Evolutionary conservation across 2,113 vertebrate species (phyloP).

Genomic region (Oreotrochilus melanogaster): DNA sequence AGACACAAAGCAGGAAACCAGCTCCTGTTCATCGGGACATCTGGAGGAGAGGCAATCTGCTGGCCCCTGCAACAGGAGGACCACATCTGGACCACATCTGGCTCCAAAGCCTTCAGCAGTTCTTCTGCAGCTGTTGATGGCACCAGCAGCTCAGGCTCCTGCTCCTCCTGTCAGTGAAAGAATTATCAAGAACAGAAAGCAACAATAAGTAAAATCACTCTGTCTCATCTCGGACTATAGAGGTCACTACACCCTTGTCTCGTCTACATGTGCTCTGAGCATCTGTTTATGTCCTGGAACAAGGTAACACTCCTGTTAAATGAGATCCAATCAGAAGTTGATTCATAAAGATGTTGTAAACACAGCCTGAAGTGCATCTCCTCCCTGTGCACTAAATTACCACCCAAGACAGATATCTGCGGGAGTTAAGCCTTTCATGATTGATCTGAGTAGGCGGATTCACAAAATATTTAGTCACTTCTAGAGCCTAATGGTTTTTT

Average conservation of each 20-base stretch:
- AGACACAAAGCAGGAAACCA: not conserved
- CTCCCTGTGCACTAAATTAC: not conserved
- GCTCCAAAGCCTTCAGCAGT: accelerated
- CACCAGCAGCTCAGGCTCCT: not conserved
- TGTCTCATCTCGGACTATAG: not conserved
- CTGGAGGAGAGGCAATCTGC: not conserved
- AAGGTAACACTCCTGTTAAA: not conserved
- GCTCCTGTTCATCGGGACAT: not conserved
- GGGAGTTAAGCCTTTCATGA: not conserved
- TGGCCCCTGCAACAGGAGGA: not conserved
- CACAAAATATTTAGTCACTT: not conserved
- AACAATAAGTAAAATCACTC: not conserved
- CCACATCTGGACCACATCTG: no score
- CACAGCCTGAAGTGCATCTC: not conserved
- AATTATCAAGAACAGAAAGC: not conserved
- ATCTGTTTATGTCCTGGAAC: not conserved
- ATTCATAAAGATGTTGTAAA: not conserved
- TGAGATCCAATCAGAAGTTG: not conserved
- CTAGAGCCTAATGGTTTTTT: not conserved
- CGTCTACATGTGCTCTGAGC: not conserved
- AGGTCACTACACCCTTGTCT: not conserved
- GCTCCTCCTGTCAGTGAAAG: not conserved
- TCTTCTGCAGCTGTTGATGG: not conserved
- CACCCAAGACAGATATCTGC: not conserved
- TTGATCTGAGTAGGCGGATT: not conserved